These are phyloP conservation scores for Paradisaea rubra DNA, from an alignment of 2,113 vertebrate species.

Conservation along the genomic window DNA sequence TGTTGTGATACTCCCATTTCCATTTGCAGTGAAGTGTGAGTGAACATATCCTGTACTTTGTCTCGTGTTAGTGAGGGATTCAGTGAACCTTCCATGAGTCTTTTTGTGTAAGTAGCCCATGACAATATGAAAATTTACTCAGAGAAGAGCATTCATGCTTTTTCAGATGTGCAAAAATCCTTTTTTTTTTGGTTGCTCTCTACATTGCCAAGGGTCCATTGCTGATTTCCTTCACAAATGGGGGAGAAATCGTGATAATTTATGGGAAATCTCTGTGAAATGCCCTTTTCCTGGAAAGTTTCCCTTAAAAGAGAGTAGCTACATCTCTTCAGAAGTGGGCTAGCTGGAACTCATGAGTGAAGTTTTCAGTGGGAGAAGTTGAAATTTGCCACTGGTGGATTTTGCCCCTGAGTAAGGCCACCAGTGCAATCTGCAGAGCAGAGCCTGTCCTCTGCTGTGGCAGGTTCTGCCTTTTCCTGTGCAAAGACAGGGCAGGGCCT, in stretches of 20 bases:
- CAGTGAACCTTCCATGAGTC: fast-evolving
- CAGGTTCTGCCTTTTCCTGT: not conserved
- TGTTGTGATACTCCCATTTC: not conserved
- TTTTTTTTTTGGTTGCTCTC: not conserved
- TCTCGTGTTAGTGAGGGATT: not conserved
- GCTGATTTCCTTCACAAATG: not conserved
- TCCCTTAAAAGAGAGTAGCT: not conserved
- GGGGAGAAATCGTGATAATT: not conserved
- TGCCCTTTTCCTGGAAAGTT: not conserved
- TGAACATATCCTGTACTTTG: not conserved
- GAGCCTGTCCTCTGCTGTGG: not conserved
- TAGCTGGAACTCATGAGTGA: not conserved
- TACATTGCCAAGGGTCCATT: not conserved
- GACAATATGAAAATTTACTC: not conserved
- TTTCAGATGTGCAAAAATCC: not conserved
- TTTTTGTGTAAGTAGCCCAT: not conserved
- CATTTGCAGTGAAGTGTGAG: not conserved
- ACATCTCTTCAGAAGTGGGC: not conserved
- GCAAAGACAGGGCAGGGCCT: not conserved
- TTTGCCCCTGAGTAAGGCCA: not conserved
- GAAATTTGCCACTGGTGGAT: not conserved
- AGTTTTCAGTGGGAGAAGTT: not conserved
- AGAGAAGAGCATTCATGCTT: not conserved
- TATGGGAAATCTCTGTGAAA: not conserved
- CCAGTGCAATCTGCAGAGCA: not conserved